phyloP scores from a whole-genome alignment of 2,797 vertebrate genomes.

The Nasua narica region DNA sequence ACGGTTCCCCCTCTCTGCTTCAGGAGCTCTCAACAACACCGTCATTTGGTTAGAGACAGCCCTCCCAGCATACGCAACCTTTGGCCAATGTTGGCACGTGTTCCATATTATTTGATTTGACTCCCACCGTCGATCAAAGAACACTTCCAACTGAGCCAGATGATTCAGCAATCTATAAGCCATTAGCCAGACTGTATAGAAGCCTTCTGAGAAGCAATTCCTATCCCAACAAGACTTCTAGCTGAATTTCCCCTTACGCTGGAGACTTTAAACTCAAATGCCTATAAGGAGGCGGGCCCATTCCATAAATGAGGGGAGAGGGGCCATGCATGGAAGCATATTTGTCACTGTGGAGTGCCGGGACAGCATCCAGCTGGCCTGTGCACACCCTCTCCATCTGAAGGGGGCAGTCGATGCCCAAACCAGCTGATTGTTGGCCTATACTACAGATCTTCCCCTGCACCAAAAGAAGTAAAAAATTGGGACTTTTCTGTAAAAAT shows the following conservation, averaged over 20 bases:
- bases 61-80: neutral
- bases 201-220: neutral
- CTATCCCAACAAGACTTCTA: neutral
- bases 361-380: fast-evolving
- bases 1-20: neutral
- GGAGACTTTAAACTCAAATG: neutral
- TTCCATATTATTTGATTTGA: neutral
- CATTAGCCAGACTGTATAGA: neutral
- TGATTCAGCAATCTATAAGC: neutral
- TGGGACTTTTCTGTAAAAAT: neutral
- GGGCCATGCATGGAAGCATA: fast-evolving
- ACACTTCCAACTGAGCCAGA: neutral
- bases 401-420: neutral
- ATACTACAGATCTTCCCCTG: neutral
- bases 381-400: fast-evolving
- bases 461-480: neutral
- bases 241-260: neutral
- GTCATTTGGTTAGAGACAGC: neutral
- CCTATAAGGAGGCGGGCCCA: neutral
- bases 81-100: neutral
- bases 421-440: neutral
- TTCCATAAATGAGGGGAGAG: neutral
- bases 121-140: neutral
- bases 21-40: neutral
- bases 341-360: neutral